Percentiles rank a stretch among this genome's conserved stretches.
Evolutionary conservation across 1,140 invertebrate species (phyloP).

Genomic region (Tenebrio molitor): DNA sequence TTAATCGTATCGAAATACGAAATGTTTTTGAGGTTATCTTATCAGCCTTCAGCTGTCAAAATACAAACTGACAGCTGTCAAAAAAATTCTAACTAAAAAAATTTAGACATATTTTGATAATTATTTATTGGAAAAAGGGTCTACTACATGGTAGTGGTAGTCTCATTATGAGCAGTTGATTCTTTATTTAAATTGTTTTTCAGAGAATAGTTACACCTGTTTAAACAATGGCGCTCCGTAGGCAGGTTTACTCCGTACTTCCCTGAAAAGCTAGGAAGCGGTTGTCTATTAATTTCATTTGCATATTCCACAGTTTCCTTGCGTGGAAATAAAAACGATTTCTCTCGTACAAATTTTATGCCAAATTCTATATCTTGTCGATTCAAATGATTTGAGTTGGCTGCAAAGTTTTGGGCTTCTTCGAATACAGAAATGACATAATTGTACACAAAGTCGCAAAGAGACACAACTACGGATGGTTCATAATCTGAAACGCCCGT

Average conservation of each 20-base stretch:
- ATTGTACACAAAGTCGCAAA: slow-evolving; percentile 7
- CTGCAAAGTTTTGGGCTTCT: slow-evolving; percentile 29
- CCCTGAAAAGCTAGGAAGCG: background rate
- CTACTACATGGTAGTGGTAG: no score
- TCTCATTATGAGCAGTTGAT: background rate
- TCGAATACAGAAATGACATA: slow-evolving; percentile 5
- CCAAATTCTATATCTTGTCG: background rate
- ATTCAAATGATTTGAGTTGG: background rate
- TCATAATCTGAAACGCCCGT: background rate
- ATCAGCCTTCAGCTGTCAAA: no score
- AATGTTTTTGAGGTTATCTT: no score
- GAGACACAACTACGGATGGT: background rate
- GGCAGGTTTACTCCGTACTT: background rate
- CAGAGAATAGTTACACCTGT: slow-evolving; percentile 1
- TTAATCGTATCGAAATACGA: no score
- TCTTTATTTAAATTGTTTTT: slow-evolving; percentile 11
- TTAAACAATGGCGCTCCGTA: slow-evolving; percentile 7
- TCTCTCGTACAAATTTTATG: background rate
- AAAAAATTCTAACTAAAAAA: no score
- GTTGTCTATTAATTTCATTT: background rate
- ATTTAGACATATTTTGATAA: no score
- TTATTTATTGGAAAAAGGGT: no score
- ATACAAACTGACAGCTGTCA: no score
- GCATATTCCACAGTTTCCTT: background rate
- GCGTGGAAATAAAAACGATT: background rate